Percentiles rank a stretch among this genome's conserved stretches.
phyloP scores from a whole-genome alignment of 2,888 invertebrate species.

The Dryobotodes eremita region DNA sequence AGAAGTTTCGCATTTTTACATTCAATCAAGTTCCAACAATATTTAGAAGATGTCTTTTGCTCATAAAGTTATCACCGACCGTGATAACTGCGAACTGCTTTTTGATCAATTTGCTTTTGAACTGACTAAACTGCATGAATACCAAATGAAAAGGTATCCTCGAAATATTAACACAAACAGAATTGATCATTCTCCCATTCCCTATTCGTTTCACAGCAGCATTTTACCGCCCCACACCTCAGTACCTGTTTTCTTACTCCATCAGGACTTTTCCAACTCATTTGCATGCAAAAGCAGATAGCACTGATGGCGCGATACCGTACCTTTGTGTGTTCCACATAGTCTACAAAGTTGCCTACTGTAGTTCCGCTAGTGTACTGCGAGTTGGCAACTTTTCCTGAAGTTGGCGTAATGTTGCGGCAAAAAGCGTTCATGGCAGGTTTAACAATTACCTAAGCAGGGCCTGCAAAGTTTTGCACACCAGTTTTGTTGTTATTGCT shows the following conservation, averaged over 20 bases:
- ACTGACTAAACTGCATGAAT: background rate
- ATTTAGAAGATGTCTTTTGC: background rate
- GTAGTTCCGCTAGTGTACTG: conserved; percentile 79
- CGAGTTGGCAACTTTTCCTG: conserved; percentile 86
- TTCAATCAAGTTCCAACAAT: background rate
- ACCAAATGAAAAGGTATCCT: background rate
- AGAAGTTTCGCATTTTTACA: background rate
- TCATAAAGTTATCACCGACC: background rate
- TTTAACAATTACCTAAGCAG: conserved; percentile 90
- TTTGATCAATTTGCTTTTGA: background rate
- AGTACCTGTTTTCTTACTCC: conserved; percentile 86
- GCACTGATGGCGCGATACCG: conserved; percentile 87
- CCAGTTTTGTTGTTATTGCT: conserved; percentile 79
- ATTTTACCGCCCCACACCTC: conserved; percentile 73
- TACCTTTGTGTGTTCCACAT: conserved; percentile 88
- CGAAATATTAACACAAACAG: background rate
- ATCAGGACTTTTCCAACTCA: conserved; percentile 89
- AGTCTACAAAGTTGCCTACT: conserved; percentile 85
- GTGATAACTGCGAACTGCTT: background rate
- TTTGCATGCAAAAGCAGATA: conserved; percentile 91
- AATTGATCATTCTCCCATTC: background rate
- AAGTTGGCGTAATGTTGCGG: conserved; percentile 88
- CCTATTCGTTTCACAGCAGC: conserved; percentile 60
- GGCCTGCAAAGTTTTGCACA: conserved; percentile 76
- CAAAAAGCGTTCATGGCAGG: conserved; percentile 89